These are phyloP conservation scores for Venustaconcha ellipsiformis DNA, from an alignment of 1,140 invertebrate genomes.

Conservation along the genomic window DNA sequence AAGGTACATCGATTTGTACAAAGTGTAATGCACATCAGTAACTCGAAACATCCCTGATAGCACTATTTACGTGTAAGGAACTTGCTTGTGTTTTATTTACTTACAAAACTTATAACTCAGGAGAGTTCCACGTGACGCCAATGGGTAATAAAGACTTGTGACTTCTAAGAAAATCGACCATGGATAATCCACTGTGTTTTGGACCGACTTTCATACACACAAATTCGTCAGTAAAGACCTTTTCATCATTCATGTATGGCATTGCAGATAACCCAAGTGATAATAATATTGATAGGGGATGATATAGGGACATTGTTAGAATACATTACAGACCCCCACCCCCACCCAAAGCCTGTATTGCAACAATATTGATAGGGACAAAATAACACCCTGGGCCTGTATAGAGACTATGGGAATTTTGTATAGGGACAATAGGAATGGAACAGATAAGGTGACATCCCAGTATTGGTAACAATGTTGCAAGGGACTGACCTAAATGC, in stretches of 20 bases:
- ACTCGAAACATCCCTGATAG: neutral
- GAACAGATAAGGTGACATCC: too few relatives aligned
- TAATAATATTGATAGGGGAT: neutral
- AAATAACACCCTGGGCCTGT: too few relatives aligned
- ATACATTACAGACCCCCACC: too few relatives aligned
- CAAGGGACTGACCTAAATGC: too few relatives aligned
- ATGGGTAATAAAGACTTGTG: constrained; percentile 5
- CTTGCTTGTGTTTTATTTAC: neutral
- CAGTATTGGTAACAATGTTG: too few relatives aligned
- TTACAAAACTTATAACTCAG: constrained; percentile 13
- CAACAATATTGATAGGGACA: too few relatives aligned
- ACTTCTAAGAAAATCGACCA: constrained; percentile 9
- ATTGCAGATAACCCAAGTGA: constrained; percentile 11
- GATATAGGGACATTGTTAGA: too few relatives aligned
- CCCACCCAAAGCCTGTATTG: too few relatives aligned
- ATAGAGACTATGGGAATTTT: too few relatives aligned
- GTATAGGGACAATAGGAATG: too few relatives aligned
- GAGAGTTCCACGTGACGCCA: constrained; percentile 11
- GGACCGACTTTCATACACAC: constrained; percentile 11
- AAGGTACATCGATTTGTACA: neutral
- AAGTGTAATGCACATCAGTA: constrained; percentile 12
- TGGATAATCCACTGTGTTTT: constrained; percentile 14
- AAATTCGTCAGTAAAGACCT: constrained; percentile 5
- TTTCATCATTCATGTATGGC: constrained; percentile 3
- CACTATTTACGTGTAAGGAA: constrained; percentile 5